Evolutionary conservation across 2,888 invertebrate genomes (phyloP).

Genomic region (Ernsta delagoae): DNA sequence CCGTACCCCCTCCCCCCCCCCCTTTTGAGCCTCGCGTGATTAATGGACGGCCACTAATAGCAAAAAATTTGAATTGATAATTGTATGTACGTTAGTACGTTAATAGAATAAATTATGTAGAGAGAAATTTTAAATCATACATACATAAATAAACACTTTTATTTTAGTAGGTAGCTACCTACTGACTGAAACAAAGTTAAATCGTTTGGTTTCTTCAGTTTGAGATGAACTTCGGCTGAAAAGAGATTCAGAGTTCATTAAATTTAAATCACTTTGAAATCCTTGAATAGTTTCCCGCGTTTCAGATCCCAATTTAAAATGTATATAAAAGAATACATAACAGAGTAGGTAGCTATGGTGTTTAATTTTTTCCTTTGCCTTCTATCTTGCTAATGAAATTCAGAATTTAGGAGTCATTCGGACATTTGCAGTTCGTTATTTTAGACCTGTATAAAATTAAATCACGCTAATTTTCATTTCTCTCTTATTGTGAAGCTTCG

Average conservation of each 20-base stretch:
- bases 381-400: background rate
- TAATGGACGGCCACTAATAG: too few relatives aligned
- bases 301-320: background rate
- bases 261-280: conserved; percentile 20
- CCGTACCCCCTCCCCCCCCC: too few relatives aligned
- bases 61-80: too few relatives aligned
- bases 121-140: too few relatives aligned
- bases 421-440: background rate
- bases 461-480: background rate
- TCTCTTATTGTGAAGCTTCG: conserved; percentile 17
- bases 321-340: background rate
- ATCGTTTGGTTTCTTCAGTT: conserved; percentile 22
- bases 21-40: too few relatives aligned
- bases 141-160: too few relatives aligned
- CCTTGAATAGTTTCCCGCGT: conserved; percentile 4
- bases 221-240: conserved; percentile 13
- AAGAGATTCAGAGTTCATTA: conserved; percentile 23
- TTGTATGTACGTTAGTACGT: too few relatives aligned
- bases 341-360: too few relatives aligned
- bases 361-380: too few relatives aligned
- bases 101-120: too few relatives aligned
- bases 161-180: too few relatives aligned
- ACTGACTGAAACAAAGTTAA: background rate
- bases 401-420: background rate
- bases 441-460: background rate